phyloP scores from a whole-genome alignment of 2,113 vertebrate species.

The Vombatus ursinus region DNA sequence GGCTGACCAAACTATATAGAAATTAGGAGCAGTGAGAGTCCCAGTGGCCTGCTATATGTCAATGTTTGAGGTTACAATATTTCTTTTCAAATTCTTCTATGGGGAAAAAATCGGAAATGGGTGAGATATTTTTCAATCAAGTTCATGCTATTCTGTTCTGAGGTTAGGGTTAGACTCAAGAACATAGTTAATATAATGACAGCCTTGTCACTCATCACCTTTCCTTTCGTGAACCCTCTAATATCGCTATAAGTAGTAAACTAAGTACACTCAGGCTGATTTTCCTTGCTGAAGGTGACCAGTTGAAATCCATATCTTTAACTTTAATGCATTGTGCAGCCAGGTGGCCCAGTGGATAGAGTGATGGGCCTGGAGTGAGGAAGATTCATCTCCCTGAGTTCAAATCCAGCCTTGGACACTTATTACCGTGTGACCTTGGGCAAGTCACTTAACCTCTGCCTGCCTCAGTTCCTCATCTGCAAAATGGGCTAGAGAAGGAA shows the following conservation, averaged over 20 bases:
- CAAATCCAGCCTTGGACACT: background rate
- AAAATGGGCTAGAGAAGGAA: background rate
- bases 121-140: background rate
- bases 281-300: background rate
- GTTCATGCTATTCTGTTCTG: background rate
- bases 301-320: background rate
- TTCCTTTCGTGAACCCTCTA: background rate
- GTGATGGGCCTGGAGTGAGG: background rate
- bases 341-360: background rate
- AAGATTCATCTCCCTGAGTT: background rate
- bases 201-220: background rate
- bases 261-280: background rate
- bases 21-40: background rate
- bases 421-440: background rate
- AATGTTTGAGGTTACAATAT: background rate
- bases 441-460: too few relatives aligned
- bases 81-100: background rate
- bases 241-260: background rate
- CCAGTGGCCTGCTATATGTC: background rate
- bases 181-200: background rate
- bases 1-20: background rate
- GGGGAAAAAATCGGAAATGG: background rate
- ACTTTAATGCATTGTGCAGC: background rate
- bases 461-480: background rate
- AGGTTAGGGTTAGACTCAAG: background rate